Evolutionary conservation across 2,888 invertebrate species (phyloP).

Genomic region (Dolichomitus sp.): DNA sequence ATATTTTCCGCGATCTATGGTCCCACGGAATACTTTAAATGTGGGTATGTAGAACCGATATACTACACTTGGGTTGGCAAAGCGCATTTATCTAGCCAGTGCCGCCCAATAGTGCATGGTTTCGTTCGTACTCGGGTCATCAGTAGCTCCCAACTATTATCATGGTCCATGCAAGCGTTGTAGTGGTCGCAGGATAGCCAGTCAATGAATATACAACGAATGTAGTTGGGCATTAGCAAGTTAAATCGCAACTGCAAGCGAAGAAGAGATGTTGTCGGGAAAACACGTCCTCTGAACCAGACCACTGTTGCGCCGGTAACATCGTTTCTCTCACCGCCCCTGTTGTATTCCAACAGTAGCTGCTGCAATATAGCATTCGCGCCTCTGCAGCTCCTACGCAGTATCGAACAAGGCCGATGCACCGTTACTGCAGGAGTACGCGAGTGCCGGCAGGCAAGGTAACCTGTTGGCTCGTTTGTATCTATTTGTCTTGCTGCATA

Average conservation of each 20-base stretch:
- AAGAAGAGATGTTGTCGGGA: constrained; percentile 71
- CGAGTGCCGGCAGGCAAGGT: constrained; percentile 56
- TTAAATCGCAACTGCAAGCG: constrained; percentile 74
- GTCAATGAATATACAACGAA: constrained; percentile 81
- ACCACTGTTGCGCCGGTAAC: constrained; percentile 45
- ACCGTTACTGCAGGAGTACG: constrained; percentile 28
- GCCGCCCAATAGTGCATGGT: background rate
- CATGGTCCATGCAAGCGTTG: constrained; percentile 49
- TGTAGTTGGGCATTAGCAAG: constrained; percentile 78
- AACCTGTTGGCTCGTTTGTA: constrained; percentile 76
- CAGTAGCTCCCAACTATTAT: constrained; percentile 3
- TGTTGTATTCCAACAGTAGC: constrained; percentile 35
- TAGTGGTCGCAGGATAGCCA: constrained; percentile 50
- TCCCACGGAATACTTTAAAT: background rate
- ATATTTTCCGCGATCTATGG: no score
- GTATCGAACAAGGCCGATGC: constrained; percentile 47
- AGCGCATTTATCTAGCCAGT: constrained; percentile 15
- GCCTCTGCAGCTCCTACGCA: constrained; percentile 41
- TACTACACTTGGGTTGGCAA: constrained; percentile 39
- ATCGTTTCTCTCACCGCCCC: constrained; percentile 58
- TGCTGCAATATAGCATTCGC: constrained; percentile 46
- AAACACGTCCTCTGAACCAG: constrained; percentile 70
- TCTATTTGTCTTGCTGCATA: constrained; percentile 70
- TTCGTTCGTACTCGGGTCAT: constrained; percentile 1
- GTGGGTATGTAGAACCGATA: constrained; percentile 3